phyloP scores from a whole-genome alignment of 1,140 invertebrate genomes.

The Patella vulgata region DNA sequence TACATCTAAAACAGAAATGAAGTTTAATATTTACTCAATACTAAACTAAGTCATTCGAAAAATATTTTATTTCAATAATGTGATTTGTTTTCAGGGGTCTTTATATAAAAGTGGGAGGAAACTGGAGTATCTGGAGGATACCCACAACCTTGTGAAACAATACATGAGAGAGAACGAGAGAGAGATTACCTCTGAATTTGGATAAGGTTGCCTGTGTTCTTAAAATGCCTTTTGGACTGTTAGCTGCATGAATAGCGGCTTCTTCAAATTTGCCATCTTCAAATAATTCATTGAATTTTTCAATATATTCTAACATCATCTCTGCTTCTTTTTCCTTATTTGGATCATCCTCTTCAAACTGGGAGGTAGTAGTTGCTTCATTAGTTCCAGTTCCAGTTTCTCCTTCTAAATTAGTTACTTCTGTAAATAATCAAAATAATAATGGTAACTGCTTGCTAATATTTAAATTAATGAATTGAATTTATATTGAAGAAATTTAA shows the following conservation, averaged over 20 bases:
- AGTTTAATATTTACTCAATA: too few species aligned
- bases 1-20: conserved; percentile 44
- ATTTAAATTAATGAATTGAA: too few species aligned
- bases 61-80: too few species aligned
- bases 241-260: conserved; percentile 65
- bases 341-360: conserved; percentile 64
- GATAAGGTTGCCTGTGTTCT: conserved; percentile 62
- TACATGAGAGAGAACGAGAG: too few species aligned
- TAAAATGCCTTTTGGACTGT: conserved; percentile 65
- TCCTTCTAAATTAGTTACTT: conserved; percentile 34
- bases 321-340: conserved; percentile 65
- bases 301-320: conserved; percentile 66
- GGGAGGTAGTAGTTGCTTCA: conserved; percentile 30
- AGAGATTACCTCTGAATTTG: conserved; percentile 62
- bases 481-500: too few species aligned
- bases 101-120: too few species aligned
- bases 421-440: conserved; percentile 7
- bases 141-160: too few species aligned
- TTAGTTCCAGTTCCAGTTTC: conserved; percentile 29
- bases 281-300: conserved; percentile 67
- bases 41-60: too few species aligned
- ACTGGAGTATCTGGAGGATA: too few species aligned
- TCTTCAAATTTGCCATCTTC: conserved; percentile 64
- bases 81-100: too few species aligned
- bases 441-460: too few species aligned